A percentile compares a stretch with the other conserved stretches of the same genome.
Evolutionary conservation across 1,140 invertebrate genomes (phyloP).

Genomic region (Drosophila mayri): DNA sequence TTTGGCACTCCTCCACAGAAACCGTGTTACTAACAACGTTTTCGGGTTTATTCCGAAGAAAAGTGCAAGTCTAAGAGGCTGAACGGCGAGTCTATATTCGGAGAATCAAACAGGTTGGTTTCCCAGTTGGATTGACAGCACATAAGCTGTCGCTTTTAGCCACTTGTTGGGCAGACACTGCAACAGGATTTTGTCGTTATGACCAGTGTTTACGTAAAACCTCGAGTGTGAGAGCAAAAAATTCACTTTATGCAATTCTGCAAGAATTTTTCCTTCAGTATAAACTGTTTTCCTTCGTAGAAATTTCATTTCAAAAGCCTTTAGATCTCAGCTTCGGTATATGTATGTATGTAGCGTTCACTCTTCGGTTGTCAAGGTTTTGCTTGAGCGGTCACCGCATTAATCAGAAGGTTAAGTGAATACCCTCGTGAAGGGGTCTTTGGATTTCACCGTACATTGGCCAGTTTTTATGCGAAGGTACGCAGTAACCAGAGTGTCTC

Average conservation of each 20-base stretch:
- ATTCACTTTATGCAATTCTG: constrained; percentile 4
- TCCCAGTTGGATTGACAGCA: constrained; percentile 7
- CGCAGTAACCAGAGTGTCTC: background rate
- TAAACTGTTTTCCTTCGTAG: background rate
- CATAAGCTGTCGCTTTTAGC: background rate
- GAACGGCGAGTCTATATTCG: constrained; percentile 18
- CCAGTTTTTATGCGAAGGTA: background rate
- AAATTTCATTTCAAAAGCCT: constrained; percentile 17
- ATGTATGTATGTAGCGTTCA: constrained; percentile 8
- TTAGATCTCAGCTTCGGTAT: constrained; percentile 27
- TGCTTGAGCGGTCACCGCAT: constrained; percentile 55
- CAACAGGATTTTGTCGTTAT: constrained; percentile 41
- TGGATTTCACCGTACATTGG: constrained; percentile 7
- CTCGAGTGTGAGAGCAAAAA: constrained; percentile 13
- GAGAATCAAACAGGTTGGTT: constrained; percentile 72
- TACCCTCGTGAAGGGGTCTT: background rate
- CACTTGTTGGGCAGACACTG: constrained; percentile 29
- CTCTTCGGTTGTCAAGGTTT: constrained; percentile 59
- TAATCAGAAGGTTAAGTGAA: constrained; percentile 60
- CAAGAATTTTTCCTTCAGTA: constrained; percentile 8
- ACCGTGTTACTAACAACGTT: constrained; percentile 17
- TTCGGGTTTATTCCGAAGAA: constrained; percentile 38
- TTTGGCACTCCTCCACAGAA: constrained; percentile 27
- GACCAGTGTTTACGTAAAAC: constrained; percentile 68
- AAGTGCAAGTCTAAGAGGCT: constrained; percentile 57